phyloP scores from a whole-genome alignment of 2,888 invertebrate species.

The Epistrophe eligans region DNA sequence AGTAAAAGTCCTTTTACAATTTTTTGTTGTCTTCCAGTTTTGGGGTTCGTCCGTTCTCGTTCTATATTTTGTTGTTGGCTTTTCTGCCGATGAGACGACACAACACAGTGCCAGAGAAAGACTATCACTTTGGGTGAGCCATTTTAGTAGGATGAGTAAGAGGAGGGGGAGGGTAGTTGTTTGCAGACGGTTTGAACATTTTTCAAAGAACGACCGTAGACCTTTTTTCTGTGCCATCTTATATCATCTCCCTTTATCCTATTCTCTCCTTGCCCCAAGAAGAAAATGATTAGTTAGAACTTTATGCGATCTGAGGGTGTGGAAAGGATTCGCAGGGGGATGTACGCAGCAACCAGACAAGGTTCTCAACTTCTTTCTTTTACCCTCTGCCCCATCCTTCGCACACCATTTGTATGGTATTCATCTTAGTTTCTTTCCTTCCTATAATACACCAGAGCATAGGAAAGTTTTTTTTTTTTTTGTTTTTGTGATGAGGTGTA shows the following conservation, averaged over 20 bases:
- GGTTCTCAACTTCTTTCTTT: constrained; percentile 77
- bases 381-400: constrained; percentile 77
- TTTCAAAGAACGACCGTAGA: constrained; percentile 71
- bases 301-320: constrained; percentile 50
- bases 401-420: constrained; percentile 60
- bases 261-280: background rate
- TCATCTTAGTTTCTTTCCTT: constrained; percentile 61
- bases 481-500: background rate
- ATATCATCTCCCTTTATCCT: background rate
- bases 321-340: constrained; percentile 81
- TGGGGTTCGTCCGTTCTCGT: constrained; percentile 43
- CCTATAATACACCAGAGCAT: no score
- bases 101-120: constrained; percentile 23
- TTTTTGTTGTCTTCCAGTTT: constrained; percentile 37
- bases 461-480: constrained; percentile 16
- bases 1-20: constrained; percentile 57
- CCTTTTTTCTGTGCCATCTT: constrained; percentile 56
- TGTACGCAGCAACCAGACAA: constrained; percentile 64
- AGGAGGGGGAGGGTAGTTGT: constrained; percentile 19
- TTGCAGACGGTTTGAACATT: constrained; percentile 72
- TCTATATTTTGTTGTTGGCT: constrained; percentile 13
- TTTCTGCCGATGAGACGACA: constrained; percentile 39
- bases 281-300: constrained; percentile 65
- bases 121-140: constrained; percentile 33
- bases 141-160: background rate